phyloP scores from a whole-genome alignment of 1,140 invertebrate species.

The Palaemon carinicauda region DNA sequence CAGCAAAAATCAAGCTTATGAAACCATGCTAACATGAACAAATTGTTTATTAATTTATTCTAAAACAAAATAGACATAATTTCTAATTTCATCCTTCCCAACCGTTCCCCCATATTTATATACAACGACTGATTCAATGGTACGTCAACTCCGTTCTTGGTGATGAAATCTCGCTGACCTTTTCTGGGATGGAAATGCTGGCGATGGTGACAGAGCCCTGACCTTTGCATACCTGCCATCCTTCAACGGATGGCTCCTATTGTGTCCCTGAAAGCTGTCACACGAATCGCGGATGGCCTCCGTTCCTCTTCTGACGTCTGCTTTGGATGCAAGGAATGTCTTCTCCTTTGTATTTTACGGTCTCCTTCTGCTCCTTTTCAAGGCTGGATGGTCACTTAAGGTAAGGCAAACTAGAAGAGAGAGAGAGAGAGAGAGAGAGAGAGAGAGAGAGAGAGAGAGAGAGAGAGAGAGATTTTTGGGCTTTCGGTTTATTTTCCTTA shows the following conservation, averaged over 20 bases:
- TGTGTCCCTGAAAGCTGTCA: constrained; percentile 83
- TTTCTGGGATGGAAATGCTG: background rate
- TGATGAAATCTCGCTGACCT: too few relatives aligned
- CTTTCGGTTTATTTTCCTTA: too few relatives aligned
- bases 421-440: background rate
- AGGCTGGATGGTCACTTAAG: constrained; percentile 17
- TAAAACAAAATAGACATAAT: too few relatives aligned
- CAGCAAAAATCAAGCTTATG: too few relatives aligned
- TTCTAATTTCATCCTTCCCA: too few relatives aligned
- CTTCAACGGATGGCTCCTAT: constrained; percentile 83
- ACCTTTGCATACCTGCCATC: constrained; percentile 89
- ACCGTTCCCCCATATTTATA: too few relatives aligned
- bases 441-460: background rate
- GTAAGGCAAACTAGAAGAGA: constrained; percentile 33
- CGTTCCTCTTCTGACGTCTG: constrained; percentile 78
- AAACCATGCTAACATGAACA: too few relatives aligned
- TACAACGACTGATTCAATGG: too few relatives aligned
- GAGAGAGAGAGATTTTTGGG: too few relatives aligned
- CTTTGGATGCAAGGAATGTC: constrained; percentile 80
- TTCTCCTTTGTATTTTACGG: constrained; percentile 77
- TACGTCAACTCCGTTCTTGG: too few relatives aligned
- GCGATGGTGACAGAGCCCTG: constrained; percentile 67
- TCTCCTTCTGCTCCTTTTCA: constrained; percentile 58
- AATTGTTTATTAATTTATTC: too few relatives aligned
- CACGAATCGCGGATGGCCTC: constrained; percentile 98